phyloP scores from a whole-genome alignment of 2,888 invertebrate genomes.

The Andrena haemorrhoa region DNA sequence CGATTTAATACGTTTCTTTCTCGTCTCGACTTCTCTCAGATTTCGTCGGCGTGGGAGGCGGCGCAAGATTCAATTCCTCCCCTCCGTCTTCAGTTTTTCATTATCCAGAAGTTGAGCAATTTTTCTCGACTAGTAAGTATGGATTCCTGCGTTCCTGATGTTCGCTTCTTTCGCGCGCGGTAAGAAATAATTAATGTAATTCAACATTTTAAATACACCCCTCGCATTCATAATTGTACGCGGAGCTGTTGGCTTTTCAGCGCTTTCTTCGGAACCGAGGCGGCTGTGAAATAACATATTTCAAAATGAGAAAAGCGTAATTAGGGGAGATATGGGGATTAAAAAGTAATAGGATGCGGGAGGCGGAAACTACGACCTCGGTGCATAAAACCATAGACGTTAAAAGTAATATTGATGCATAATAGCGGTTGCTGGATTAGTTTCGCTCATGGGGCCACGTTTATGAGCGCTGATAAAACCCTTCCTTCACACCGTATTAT shows the following conservation, averaged over 20 bases:
- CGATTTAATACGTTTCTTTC: constrained; percentile 40
- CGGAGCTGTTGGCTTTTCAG: background rate
- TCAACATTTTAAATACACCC: constrained; percentile 19
- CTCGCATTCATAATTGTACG: background rate
- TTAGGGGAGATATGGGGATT: constrained; percentile 10
- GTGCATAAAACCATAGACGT: constrained; percentile 42
- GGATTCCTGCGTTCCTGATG: no score
- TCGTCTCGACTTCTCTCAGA: background rate
- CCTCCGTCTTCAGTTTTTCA: background rate
- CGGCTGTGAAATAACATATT: background rate
- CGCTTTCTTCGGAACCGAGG: background rate
- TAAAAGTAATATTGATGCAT: constrained; percentile 49
- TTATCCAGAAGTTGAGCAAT: background rate
- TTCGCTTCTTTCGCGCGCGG: no score
- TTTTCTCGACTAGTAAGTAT: no score
- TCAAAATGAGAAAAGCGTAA: constrained; percentile 2
- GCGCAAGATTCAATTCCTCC: background rate
- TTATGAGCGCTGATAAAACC: constrained; percentile 48
- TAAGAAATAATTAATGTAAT: constrained; percentile 23
- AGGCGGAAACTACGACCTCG: background rate
- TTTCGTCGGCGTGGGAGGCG: background rate
- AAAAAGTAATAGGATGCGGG: constrained; percentile 29
- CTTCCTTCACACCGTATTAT: background rate
- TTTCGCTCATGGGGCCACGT: constrained; percentile 14
- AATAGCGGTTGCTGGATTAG: constrained; percentile 37